Base-by-base conservation (phyloP, 2,888 invertebrate genomes). In the Daptonema setosum region DNA sequence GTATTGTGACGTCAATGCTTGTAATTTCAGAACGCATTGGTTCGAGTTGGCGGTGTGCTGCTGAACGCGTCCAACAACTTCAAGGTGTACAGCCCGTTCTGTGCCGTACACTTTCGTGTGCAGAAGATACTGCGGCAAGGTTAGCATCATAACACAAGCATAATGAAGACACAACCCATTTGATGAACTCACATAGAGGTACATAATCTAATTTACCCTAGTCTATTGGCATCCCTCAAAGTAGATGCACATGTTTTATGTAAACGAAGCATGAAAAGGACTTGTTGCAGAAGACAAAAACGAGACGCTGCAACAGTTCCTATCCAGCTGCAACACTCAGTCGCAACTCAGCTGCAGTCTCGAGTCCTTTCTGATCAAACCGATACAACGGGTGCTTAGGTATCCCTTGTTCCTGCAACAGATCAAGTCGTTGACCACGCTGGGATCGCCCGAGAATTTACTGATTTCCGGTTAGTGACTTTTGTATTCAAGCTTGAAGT, bases 101-200 rank as follows among this genome's bases (percentile, higher is more conserved):
- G 93, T 76, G 91, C 93, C 63, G 90, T 88, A 76, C 93, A 95
- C 75, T 93, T 91, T 70, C 88, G 91, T 77, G 90, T 91, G 63
- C 93, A 93, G 76, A 93, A 93, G 79, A 87, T 93, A 71, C 79
- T 93, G 70, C 88, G 91, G 79, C 90, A 90, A 70, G 88, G 90
- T 90, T 79, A 83, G 85, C 80, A 67, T 48, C n/a, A n/a, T n/a
- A n/a, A n/a, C n/a, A n/a, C n/a, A 20, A 14, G 35, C 22, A 14
- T 41, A 20, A 41, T 20, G 8, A 41, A 41, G 8, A 14, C 8
- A 14, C 11, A 8, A 20, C 41, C 11, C 41, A 41, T 41, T 14
- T 8, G 41, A 14, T 41, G 41, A 41, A 8, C 41, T 11, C n/a
- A n/a, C n/a, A n/a, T n/a, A n/a, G n/a, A n/a, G n/a, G n/a, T n/a